These are phyloP conservation scores for Helarctos malayanus DNA, from an alignment of 2,797 vertebrate species.

Conservation along the genomic window DNA sequence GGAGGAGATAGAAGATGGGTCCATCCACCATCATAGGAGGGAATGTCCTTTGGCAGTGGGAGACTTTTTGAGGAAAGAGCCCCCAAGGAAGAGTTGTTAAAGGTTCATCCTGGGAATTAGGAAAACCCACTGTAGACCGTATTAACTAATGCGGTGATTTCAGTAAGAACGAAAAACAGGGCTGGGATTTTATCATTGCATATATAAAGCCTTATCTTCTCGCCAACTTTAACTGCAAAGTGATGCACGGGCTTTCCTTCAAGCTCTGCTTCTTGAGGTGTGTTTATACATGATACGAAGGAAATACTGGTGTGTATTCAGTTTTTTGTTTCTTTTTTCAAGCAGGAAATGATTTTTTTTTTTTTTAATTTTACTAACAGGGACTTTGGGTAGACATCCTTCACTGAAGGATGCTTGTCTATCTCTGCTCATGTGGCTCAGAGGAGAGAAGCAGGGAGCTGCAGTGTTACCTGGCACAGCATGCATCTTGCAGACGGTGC, in stretches of 20 bases:
- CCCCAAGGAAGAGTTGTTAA: not conserved
- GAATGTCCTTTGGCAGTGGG: not conserved
- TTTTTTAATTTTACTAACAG: not conserved
- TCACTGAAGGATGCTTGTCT: not conserved
- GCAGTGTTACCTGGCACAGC: not conserved
- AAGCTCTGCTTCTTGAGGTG: not conserved
- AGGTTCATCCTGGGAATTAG: not conserved
- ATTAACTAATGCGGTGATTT: not conserved
- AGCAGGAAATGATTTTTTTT: not conserved
- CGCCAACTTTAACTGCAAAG: not conserved
- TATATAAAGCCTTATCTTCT: not conserved
- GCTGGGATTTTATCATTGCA: not conserved
- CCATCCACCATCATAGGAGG: not conserved
- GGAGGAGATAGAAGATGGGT: not conserved
- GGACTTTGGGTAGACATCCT: not conserved
- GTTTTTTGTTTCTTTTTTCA: not conserved
- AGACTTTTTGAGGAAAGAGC: not conserved
- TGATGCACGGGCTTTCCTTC: not conserved
- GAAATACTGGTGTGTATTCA: not conserved
- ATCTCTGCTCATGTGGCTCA: rapidly evolving
- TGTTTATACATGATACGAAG: not conserved
- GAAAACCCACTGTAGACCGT: not conserved
- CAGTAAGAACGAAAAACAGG: not conserved
- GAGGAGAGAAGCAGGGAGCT: not conserved
- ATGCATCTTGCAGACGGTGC: not conserved